Percentiles rank a stretch among this genome's conserved stretches.
phyloP scores from a whole-genome alignment of 2,797 vertebrate genomes.

The Acrocephalus scirpaceus region DNA sequence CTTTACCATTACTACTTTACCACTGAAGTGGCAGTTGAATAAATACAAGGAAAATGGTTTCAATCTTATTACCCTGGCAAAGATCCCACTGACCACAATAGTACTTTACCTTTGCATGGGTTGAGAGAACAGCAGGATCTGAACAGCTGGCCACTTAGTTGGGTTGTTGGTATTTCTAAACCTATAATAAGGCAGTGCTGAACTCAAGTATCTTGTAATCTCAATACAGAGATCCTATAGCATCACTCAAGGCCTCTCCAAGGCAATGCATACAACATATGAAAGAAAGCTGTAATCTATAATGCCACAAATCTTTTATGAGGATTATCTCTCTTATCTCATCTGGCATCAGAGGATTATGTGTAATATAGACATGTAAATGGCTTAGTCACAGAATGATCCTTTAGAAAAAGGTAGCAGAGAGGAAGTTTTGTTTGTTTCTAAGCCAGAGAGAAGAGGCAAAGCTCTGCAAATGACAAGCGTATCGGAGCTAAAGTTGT shows the following conservation, averaged over 20 bases:
- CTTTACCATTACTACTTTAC: not conserved
- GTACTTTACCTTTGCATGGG: not conserved
- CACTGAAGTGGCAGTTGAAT: not conserved
- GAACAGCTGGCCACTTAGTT: not conserved
- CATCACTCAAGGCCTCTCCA: constrained; percentile 42
- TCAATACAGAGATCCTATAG: constrained; percentile 10
- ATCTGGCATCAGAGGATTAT: constrained; percentile 59
- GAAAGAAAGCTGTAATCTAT: constrained; percentile 30
- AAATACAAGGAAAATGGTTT: not conserved
- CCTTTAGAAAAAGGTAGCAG: not conserved
- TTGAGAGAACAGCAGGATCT: constrained; percentile 17
- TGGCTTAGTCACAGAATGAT: constrained; percentile 31
- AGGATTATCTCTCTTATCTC: constrained; percentile 64
- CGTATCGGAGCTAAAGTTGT: not conserved
- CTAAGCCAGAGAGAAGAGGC: not conserved
- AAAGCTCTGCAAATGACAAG: not conserved
- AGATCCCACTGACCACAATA: not conserved
- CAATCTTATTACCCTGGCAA: not conserved
- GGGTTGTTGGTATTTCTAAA: not conserved
- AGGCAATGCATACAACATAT: not conserved
- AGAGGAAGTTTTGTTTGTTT: constrained; percentile 6
- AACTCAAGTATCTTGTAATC: not conserved
- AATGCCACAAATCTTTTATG: constrained; percentile 59
- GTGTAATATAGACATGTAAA: constrained; percentile 55
- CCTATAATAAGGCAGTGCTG: not conserved